phyloP scores from a whole-genome alignment of 2,797 vertebrate genomes.

The Fistularia commersonii region DNA sequence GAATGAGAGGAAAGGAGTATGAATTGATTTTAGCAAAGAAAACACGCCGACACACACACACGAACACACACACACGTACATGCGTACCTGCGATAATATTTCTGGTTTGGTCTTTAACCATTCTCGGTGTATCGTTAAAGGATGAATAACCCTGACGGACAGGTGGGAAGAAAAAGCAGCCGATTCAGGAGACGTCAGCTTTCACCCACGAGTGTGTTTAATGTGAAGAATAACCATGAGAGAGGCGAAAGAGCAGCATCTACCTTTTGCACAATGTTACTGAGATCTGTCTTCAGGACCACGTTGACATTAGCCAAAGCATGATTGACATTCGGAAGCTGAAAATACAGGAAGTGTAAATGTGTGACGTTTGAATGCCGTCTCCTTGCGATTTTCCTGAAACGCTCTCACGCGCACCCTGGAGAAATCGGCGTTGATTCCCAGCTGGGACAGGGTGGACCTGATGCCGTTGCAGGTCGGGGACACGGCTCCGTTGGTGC shows the following conservation, averaged over 20 bases:
- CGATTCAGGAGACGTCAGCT: background rate
- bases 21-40: conserved; percentile 5
- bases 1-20: conserved; percentile 25
- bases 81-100: conserved; percentile 79
- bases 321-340: conserved; percentile 79
- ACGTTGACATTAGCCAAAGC: conserved; percentile 78
- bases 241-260: conserved; percentile 1
- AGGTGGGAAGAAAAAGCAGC: conserved; percentile 10
- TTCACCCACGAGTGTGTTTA: background rate
- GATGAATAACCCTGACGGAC: conserved; percentile 82
- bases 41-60: too few species aligned
- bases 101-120: conserved; percentile 84
- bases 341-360: conserved; percentile 4
- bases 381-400: too few species aligned
- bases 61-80: background rate
- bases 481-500: conserved; percentile 67
- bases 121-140: conserved; percentile 85
- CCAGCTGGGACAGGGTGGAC: conserved; percentile 75
- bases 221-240: background rate
- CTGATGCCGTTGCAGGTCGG: conserved; percentile 79
- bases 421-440: conserved; percentile 73
- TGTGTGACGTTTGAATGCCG: background rate
- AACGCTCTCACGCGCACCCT: conserved; percentile 58
- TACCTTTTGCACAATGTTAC: conserved; percentile 86
- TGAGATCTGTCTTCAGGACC: conserved; percentile 84